These are phyloP conservation scores for Percopsis omiscomaycus DNA, from an alignment of 2,797 vertebrate species.

Conservation along the genomic window DNA sequence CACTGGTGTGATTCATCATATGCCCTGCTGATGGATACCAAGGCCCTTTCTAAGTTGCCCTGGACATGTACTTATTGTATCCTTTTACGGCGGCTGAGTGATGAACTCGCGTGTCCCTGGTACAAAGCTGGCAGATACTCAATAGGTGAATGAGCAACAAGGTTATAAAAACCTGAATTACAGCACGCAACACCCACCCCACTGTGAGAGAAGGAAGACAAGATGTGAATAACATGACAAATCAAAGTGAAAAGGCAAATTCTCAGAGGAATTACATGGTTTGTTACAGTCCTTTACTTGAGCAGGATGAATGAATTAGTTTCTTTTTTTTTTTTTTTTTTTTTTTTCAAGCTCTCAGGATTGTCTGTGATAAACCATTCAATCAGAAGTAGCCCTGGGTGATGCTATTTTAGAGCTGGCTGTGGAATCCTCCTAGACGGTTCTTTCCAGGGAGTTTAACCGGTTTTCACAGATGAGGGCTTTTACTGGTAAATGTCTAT, in stretches of 20 bases:
- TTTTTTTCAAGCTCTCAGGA: conserved; percentile 69
- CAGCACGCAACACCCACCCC: conserved; percentile 62
- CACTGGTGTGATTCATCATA: conserved; percentile 73
- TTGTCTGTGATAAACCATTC: conserved; percentile 79
- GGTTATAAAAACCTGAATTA: conserved; percentile 72
- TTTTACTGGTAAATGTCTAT: conserved; percentile 56
- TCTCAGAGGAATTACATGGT: conserved; percentile 76
- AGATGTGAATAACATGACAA: conserved; percentile 75
- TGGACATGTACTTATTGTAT: conserved; percentile 79
- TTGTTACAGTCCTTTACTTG: conserved; percentile 74
- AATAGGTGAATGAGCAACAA: conserved; percentile 68
- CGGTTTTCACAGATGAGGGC: conserved; percentile 69
- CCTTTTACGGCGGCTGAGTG: conserved; percentile 73
- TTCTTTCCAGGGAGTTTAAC: conserved; percentile 74
- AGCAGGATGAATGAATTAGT: conserved; percentile 78
- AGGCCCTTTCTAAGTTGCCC: conserved; percentile 74
- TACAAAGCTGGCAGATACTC: conserved; percentile 65
- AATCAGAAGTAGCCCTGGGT: conserved; percentile 72
- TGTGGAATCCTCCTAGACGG: conserved; percentile 64
- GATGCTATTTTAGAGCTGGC: conserved; percentile 75
- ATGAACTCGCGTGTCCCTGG: conserved; percentile 68
- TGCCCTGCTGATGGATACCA: conserved; percentile 72
- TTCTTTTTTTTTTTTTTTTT: conserved; percentile 57
- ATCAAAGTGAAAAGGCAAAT: conserved; percentile 71
- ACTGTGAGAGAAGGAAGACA: conserved; percentile 60